Conservation (phyloP, 2,797 vertebrate genomes). For the Chaunax sp. region DNA sequence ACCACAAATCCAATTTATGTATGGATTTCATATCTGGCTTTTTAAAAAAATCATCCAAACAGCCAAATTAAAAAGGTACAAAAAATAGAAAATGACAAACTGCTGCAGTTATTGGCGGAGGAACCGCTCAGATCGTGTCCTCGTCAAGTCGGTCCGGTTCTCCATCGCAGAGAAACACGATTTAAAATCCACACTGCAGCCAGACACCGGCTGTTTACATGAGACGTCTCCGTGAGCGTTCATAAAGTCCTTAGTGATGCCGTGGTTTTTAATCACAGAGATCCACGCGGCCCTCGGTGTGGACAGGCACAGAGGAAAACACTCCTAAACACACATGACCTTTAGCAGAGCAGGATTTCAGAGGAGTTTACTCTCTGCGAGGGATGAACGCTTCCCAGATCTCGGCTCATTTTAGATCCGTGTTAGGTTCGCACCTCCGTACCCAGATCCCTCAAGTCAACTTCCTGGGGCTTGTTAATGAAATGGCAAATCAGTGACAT, state of each 20-base stretch:
- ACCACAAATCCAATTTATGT: constrained; percentile 15
- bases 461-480: constrained; percentile 38
- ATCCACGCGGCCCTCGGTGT: constrained; percentile 31
- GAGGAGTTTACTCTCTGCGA: constrained; percentile 34
- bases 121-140: background rate
- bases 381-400: constrained; percentile 28
- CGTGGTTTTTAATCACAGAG: constrained; percentile 27
- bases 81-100: constrained; percentile 30
- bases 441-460: constrained; percentile 35
- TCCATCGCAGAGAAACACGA: constrained; percentile 19
- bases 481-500: constrained; percentile 52
- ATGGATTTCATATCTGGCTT: constrained; percentile 16
- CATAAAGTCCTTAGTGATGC: constrained; percentile 40
- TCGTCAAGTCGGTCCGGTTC: constrained; percentile 26
- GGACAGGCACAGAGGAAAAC: constrained; percentile 28
- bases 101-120: constrained; percentile 25
- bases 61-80: constrained; percentile 38
- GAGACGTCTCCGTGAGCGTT: constrained; percentile 16
- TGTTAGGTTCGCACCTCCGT: constrained; percentile 28
- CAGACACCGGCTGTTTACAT: constrained; percentile 25
- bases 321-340: constrained; percentile 45
- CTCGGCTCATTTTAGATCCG: constrained; percentile 43
- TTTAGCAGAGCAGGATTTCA: constrained; percentile 34
- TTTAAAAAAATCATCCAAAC: constrained; percentile 8
- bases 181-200: constrained; percentile 22